phyloP scores from a whole-genome alignment of 35 echinoderm and acorn worm species.

The Amphiura filiformis region DNA sequence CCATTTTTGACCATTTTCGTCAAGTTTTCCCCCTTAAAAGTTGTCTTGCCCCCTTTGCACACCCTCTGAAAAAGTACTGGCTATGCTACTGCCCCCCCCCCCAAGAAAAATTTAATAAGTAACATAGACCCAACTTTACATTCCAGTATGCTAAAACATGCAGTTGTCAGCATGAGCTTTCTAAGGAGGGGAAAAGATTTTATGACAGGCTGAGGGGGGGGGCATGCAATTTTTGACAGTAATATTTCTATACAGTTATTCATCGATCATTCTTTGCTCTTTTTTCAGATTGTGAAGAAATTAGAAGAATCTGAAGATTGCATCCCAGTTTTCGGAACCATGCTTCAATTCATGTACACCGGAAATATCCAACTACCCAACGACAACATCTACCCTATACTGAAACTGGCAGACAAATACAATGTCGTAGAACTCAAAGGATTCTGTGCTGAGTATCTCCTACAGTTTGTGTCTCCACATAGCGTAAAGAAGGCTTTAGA shows the following conservation, averaged over 20 bases:
- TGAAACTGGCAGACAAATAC: slow-evolving; percentile 77
- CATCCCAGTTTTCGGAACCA: slow-evolving; percentile 53
- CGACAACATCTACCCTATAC: slow-evolving; percentile 45
- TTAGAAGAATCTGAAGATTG: slow-evolving; percentile 14
- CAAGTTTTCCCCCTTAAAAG: too few species aligned
- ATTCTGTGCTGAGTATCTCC: slow-evolving; percentile 54
- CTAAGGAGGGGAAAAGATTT: not conserved
- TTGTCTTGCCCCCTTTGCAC: too few species aligned
- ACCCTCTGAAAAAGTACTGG: too few species aligned
- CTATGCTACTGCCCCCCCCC: too few species aligned
- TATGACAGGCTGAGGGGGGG: not conserved
- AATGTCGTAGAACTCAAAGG: slow-evolving; percentile 42
- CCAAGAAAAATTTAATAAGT: too few species aligned
- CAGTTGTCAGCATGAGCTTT: too few species aligned
- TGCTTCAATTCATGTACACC: slow-evolving; percentile 74
- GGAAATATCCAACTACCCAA: slow-evolving; percentile 44
- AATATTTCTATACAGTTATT: not conserved
- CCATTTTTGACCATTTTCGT: too few species aligned
- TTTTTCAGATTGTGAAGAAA: slow-evolving; percentile 42
- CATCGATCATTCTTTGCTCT: not conserved
- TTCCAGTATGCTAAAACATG: too few species aligned
- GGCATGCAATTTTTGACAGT: not conserved
- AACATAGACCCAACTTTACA: too few species aligned
- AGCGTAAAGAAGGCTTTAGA: too few species aligned
- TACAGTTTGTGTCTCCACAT: slow-evolving; percentile 23